Evolutionary conservation across 37 sponge, comb jelly and placozoan genomes (phyloP).

Genomic region (Chondrilla cf. caribensis): DNA sequence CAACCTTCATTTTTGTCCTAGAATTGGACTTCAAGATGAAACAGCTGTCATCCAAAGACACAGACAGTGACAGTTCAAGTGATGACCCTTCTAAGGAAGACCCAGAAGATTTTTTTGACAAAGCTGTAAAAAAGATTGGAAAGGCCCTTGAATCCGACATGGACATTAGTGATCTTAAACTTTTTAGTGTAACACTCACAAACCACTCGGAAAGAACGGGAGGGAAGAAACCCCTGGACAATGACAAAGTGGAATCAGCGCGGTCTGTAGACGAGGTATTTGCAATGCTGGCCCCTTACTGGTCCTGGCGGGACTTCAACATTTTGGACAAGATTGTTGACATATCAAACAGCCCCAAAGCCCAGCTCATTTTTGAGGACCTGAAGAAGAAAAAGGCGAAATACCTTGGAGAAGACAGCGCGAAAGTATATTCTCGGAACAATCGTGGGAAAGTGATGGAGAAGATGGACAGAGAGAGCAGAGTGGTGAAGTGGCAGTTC

Average conservation of each 20-base stretch:
- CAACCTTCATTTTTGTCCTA: too few relatives aligned
- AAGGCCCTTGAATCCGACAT: slow-evolving; percentile 11
- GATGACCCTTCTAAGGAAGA: too few relatives aligned
- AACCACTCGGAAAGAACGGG: background rate
- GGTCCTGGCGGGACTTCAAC: background rate
- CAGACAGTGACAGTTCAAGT: too few relatives aligned
- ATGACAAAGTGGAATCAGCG: background rate
- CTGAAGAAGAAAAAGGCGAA: background rate
- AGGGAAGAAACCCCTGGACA: background rate
- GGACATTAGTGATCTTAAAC: slow-evolving; percentile 12
- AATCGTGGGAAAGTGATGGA: background rate
- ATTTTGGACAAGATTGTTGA: slow-evolving; percentile 10
- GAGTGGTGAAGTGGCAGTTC: background rate
- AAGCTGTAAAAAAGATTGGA: background rate
- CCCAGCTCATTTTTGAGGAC: background rate
- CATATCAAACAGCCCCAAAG: slow-evolving; percentile 13
- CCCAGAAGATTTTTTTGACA: slow-evolving; percentile 2
- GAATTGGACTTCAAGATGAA: background rate
- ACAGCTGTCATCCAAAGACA: too few relatives aligned
- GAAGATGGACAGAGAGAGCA: background rate
- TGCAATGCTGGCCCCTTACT: background rate
- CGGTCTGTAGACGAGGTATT: background rate
- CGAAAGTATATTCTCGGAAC: background rate
- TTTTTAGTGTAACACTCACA: slow-evolving; percentile 18
- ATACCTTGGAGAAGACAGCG: background rate